Conservation (phyloP, 1,140 invertebrate species). For the Drosophila novamexicana region DNA sequence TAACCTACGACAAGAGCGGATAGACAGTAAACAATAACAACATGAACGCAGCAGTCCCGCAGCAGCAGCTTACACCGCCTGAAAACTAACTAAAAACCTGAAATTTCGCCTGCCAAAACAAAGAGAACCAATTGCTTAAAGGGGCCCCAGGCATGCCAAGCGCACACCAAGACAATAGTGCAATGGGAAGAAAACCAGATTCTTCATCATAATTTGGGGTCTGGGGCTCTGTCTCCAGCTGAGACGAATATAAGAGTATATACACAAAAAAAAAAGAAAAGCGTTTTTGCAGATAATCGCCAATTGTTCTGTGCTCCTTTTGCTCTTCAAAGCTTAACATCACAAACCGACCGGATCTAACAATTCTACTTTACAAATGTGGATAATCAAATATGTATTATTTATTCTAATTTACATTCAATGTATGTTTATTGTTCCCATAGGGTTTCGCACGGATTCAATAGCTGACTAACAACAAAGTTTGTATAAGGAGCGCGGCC, state of each 20-base stretch:
- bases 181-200: constrained; percentile 40
- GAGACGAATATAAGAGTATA: constrained; percentile 25
- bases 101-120: constrained; percentile 75
- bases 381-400: no score
- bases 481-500: no score
- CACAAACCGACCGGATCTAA: no score
- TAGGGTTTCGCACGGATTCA: no score
- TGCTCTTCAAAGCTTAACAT: no score
- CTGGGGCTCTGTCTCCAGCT: constrained; percentile 25
- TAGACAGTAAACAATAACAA: constrained; percentile 54
- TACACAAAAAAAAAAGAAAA: constrained; percentile 3
- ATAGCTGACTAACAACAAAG: no score
- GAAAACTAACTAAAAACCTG: constrained; percentile 77
- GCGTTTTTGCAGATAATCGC: neutral
- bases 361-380: no score
- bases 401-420: no score
- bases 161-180: constrained; percentile 42
- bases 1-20: constrained; percentile 73
- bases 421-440: no score
- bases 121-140: constrained; percentile 47
- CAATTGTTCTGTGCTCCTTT: no score
- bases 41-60: constrained; percentile 19
- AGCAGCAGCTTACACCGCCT: constrained; percentile 38
- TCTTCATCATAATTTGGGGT: constrained; percentile 27
- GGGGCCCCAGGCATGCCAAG: constrained; percentile 51